Evolutionary conservation across 2,797 vertebrate genomes (phyloP), one percentile per base, ranked within the genome.

Genomic region (Anguilla megastoma): DNA sequence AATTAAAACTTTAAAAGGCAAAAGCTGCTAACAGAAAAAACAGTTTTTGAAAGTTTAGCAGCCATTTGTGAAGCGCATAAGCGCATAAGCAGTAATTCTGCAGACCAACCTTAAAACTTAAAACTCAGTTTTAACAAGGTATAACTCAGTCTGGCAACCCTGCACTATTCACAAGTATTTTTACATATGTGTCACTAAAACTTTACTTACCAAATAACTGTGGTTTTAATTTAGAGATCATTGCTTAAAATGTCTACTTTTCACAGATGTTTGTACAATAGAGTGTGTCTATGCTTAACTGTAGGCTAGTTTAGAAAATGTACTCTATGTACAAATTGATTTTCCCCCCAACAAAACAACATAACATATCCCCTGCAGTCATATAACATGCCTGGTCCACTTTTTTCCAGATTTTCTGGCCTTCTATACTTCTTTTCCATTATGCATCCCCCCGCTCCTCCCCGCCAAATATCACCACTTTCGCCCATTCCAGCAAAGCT

Each of bases 401-500:
- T 92, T 45, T 45, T 45, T 94, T 91, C 89, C 92, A 91, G 83
- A 60, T 82, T 88, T 88, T 93, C 92, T 92, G 93, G 93, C 91
- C 91, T 91, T 33, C 87, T 86, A 52, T 82, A 84, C 74, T 88
- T 71, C 60, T 87, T 69, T 87, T 90, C 90, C 90, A 91, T 90
- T 89, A 89, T 88, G 76, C 60, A 71, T 30, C 41, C 86, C 27
- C 66, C 76, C 41, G 76, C 88, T 66, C 88, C 33, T 74, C 76
- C 56, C 74, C 88, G 58, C 91, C 91, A 89, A 89, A 84, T 88
- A 86, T 21, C 60, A 18, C 18, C 27, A 27, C 63, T 48, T 41
- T 84, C 82, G 48, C 27, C 86, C 88, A 88, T 90, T 95, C 92
- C 94, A 95, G 90, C 90, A 94, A 95, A 93, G 92, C 94, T 95